Conservation (phyloP, 2,113 vertebrate species). For the Paraplagusia blochii region DNA sequence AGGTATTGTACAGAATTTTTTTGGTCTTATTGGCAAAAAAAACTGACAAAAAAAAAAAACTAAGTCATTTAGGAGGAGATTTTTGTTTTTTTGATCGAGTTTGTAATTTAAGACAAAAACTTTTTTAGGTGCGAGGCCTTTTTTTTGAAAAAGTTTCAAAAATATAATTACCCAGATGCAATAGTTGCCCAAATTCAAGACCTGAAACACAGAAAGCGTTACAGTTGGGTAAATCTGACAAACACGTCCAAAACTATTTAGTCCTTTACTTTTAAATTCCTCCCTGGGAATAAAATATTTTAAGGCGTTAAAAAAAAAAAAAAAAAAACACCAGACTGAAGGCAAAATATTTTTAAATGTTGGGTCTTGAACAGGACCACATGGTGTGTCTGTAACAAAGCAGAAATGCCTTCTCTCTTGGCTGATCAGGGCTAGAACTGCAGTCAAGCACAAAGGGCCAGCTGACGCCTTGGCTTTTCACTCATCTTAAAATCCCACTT, state of each 20-base stretch:
- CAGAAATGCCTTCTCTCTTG: constrained; percentile 72
- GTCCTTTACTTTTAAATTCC: neutral
- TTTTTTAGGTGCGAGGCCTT: too few species aligned
- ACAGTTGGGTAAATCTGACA: neutral
- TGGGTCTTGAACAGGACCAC: constrained; percentile 62
- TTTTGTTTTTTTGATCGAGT: too few species aligned
- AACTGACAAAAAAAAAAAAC: too few species aligned
- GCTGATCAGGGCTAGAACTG: constrained; percentile 69
- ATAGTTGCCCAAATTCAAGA: too few species aligned
- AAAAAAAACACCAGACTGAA: constrained; percentile 32
- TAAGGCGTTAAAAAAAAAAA: too few species aligned
- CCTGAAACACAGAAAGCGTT: neutral
- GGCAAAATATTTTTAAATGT: constrained; percentile 9
- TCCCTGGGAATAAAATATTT: too few species aligned
- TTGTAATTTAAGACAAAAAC: too few species aligned
- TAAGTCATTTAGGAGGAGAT: too few species aligned
- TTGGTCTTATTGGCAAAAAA: too few species aligned
- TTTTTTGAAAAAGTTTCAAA: too few species aligned
- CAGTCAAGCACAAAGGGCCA: constrained; percentile 75
- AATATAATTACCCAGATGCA: too few species aligned
- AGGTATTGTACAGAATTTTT: too few species aligned
- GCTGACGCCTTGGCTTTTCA: constrained; percentile 76
- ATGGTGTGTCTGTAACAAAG: constrained; percentile 71
- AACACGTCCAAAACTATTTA: neutral
- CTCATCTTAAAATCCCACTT: constrained; percentile 73